Evolutionary conservation across 1,140 invertebrate genomes (phyloP).

Genomic region (Eumeta japonica): DNA sequence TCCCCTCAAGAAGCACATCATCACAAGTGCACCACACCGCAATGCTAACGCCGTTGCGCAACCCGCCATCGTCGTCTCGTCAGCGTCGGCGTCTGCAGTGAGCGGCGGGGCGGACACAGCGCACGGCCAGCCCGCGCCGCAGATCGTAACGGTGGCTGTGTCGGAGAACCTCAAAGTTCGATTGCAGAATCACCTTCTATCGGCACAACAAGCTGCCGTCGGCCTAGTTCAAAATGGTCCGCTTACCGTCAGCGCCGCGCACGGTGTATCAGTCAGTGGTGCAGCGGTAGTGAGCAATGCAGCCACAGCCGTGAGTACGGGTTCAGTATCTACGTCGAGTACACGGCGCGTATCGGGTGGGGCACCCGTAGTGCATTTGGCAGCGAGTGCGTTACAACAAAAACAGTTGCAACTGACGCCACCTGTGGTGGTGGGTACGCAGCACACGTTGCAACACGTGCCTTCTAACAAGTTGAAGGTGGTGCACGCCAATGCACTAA

Average conservation of each 20-base stretch:
- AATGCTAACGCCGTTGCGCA: slow-evolving; percentile 5
- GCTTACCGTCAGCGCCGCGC: slow-evolving; percentile 14
- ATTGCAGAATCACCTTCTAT: slow-evolving; percentile 28
- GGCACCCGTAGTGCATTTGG: too few relatives aligned
- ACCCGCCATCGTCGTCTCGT: slow-evolving; percentile 15
- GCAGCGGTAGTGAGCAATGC: neutral
- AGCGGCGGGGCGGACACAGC: slow-evolving; percentile 5
- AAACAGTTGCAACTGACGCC: slow-evolving; percentile 28
- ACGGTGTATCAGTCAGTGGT: neutral
- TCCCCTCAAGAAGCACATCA: slow-evolving; percentile 40
- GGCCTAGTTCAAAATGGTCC: slow-evolving; percentile 37
- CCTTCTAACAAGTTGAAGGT: slow-evolving; percentile 32
- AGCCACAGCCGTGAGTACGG: neutral
- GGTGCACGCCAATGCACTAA: slow-evolving; percentile 37
- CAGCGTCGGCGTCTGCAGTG: slow-evolving; percentile 10
- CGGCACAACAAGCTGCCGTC: slow-evolving; percentile 8
- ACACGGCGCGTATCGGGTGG: too few relatives aligned
- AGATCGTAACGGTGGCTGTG: slow-evolving; percentile 44
- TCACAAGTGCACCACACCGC: slow-evolving; percentile 20
- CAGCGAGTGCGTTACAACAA: too few relatives aligned
- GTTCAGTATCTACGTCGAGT: neutral
- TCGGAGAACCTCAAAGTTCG: slow-evolving; percentile 46
- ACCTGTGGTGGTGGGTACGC: slow-evolving; percentile 8
- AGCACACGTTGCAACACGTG: slow-evolving; percentile 31
- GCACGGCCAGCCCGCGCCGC: slow-evolving; percentile 21